These are phyloP conservation scores for Leucoraja ocellata DNA, from an alignment of 2,797 vertebrate species.

Conservation along the genomic window DNA sequence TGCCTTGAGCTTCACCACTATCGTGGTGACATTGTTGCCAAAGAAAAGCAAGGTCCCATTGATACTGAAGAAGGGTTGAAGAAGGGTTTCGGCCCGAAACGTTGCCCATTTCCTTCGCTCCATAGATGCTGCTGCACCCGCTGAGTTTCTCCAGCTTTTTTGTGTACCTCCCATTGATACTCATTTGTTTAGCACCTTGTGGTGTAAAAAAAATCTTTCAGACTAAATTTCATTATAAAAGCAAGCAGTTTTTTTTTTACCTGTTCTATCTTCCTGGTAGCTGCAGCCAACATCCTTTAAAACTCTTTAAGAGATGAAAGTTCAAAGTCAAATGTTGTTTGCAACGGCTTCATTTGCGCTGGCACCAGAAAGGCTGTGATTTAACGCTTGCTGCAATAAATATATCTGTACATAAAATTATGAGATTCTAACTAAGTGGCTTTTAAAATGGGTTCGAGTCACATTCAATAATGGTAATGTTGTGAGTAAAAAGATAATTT, in stretches of 20 bases:
- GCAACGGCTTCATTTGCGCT: background rate
- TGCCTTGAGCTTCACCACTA: background rate
- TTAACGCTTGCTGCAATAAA: background rate
- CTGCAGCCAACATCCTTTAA: background rate
- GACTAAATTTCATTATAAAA: background rate
- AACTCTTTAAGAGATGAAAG: background rate
- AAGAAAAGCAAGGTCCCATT: too few relatives aligned
- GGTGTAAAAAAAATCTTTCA: background rate
- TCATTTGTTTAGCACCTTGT: background rate
- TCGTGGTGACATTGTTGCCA: background rate
- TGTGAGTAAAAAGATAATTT: background rate
- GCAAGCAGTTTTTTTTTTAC: background rate
- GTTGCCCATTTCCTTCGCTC: too few relatives aligned
- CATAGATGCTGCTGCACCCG: too few relatives aligned
- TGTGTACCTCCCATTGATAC: too few relatives aligned
- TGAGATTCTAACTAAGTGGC: background rate
- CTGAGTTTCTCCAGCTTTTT: too few relatives aligned
- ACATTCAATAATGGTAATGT: background rate
- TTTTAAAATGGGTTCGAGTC: background rate
- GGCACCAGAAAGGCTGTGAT: background rate
- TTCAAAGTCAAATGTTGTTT: background rate
- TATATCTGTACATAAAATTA: background rate
- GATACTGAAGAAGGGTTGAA: background rate
- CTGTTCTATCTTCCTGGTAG: background rate
- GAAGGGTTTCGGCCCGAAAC: too few relatives aligned